Evolutionary conservation across 2,888 invertebrate species (phyloP), one percentile per base, ranked within the genome.

Genomic region (Drosophila atroscutellata): DNA sequence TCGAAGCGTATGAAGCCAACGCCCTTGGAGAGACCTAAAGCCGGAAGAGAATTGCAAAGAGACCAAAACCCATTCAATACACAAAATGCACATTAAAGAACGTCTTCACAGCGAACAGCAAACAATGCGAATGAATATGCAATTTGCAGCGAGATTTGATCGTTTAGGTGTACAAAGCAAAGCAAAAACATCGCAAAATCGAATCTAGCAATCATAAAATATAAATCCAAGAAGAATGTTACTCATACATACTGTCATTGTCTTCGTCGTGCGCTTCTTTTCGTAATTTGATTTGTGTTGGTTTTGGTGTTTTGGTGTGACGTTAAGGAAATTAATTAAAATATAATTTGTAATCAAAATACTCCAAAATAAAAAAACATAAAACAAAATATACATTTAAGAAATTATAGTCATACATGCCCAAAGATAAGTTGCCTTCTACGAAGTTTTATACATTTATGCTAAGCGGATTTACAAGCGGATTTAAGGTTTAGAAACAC

Each of bases 1-100:
- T 98, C 98, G 93, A 98, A 98, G 81, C 98, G 95, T 91, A 98
- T 98, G 93, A 98, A 98, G 69, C 98, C 98, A 80, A 98, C 98
- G 82, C 98, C 98, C 93, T 98, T 98, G 76, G 98, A 98, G 91
- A 98, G 94, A 90, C 98, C 98, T 96, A 37, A 26, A 3, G 15
- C 3, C 18, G 13, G 24, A 20, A 64, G 8, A 60, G 2, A 50
- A 13, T 30, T 37, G 4, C 3, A n/a, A 39, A 30, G 7, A 51
- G 34, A 28, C 11, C 36, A 36, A 26, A 47, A 30, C n/a, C 32
- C 9, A 26, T 1, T 24, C 32, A 59, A 26, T 15, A 32, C 6
- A 13, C n/a, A 11, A 32, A 20, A 13, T 13, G 1, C 18, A 45
- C 3, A 15, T 45, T 2, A 15, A 24, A 7, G 2, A 45, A 11